A percentile compares a stretch with the other conserved stretches of the same genome.
phyloP scores from a whole-genome alignment of 1,140 invertebrate genomes.

The Hylaeus anthracinus region DNA sequence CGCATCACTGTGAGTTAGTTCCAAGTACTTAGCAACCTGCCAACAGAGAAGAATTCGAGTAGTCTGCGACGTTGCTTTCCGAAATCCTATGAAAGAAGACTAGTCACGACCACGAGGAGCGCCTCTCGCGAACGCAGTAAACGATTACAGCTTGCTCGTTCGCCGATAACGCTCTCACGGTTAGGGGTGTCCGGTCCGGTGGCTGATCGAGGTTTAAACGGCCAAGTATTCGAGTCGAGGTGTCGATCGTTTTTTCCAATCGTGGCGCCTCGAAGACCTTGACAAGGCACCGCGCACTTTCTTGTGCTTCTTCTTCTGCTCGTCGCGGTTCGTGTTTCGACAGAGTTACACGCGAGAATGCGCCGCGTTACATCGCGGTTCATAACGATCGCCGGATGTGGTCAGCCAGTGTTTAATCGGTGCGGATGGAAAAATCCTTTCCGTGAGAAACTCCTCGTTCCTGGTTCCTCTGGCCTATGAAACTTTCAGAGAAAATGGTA shows the following conservation, averaged over 20 bases:
- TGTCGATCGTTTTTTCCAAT: slow-evolving; percentile 61
- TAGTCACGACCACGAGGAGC: no score
- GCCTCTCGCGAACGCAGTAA: background rate
- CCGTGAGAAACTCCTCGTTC: slow-evolving; percentile 76
- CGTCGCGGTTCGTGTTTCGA: slow-evolving; percentile 59
- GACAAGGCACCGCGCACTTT: slow-evolving; percentile 70
- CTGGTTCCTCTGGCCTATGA: background rate
- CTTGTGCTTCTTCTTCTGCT: slow-evolving; percentile 62
- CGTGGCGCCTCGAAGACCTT: slow-evolving; percentile 71
- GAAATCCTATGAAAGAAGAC: no score
- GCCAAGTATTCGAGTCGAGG: slow-evolving; percentile 29
- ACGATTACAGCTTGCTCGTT: slow-evolving; percentile 29
- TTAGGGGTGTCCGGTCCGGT: slow-evolving; percentile 5
- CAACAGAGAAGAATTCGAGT: no score
- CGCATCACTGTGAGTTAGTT: no score
- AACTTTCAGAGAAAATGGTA: background rate
- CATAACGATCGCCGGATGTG: slow-evolving; percentile 79
- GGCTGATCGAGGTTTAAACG: slow-evolving; percentile 3
- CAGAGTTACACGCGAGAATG: slow-evolving; percentile 75
- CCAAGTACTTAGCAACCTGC: no score
- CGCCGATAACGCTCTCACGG: slow-evolving; percentile 26
- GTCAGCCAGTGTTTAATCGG: slow-evolving; percentile 76
- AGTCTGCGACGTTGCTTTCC: no score
- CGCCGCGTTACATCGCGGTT: slow-evolving; percentile 69
- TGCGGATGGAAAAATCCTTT: slow-evolving; percentile 77